Base-by-base conservation (phyloP, 2,113 vertebrate genomes). In the Sylvilagus bachmani region DNA sequence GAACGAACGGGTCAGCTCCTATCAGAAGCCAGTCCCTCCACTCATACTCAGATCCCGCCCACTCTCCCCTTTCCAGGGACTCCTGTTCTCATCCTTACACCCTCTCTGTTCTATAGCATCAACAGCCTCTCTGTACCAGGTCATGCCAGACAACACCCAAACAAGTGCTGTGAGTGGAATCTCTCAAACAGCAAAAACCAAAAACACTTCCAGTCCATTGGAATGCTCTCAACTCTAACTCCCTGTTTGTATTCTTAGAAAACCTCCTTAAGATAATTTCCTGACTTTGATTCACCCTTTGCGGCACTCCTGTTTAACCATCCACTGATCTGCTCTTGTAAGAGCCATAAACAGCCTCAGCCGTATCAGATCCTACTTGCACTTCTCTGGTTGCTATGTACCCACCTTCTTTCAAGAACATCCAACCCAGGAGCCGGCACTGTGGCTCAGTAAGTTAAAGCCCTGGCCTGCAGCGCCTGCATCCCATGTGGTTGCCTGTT, bases 171-270 rank as follows among this genome's bases (percentile, higher is more conserved):
- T 58, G 55, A 58, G 13, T 19, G 10, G 71, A 79, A 31, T 81
- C 10, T 82, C 21, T 44, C 62, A 91, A 61, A 71, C 88, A 66
- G 31, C 38, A 74, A 66, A 62, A 90, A 36, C 24, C 22, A 8
- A 73, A 53, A n/a, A 36, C 9, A 31, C 4, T 14, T 87, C 51
- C 55, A 36, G 70, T 70, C 21, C 64, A 44, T 38, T 61, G 22
- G 19, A n/a, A 89, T 71, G 61, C 51, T 14, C 24, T 91, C 21
- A 22, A 29, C 10, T 61, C 0, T 81, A 19, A 78, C 69, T 86
- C n/a, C 90, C 66, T 85, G 49, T 69, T 80, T 86, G 80, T 31
- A 61, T 61, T 82, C 89, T 69, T n/a, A 74, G 49, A 11, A 84
- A 25, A 21, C 19, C 25, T 75, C 61, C 31, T 81, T n/a, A 70